Conservation (phyloP, 1,140 invertebrate species). For the Formica exsecta region DNA sequence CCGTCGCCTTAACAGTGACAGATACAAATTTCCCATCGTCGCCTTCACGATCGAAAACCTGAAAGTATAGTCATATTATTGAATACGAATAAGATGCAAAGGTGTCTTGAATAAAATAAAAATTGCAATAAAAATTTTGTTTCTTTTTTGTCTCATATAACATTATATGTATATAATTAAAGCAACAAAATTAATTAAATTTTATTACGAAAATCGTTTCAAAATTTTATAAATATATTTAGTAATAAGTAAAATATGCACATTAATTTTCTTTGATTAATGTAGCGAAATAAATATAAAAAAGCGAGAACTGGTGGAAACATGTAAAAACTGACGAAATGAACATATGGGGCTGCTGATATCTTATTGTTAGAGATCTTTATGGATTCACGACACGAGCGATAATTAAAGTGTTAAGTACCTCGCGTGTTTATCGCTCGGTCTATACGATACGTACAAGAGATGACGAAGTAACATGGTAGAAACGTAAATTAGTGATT, state of each 20-base stretch:
- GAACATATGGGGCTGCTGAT: not conserved
- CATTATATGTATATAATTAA: not conserved
- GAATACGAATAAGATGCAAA: not conserved
- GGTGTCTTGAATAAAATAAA: not conserved
- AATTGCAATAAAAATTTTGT: not conserved
- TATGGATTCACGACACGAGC: constrained; percentile 32
- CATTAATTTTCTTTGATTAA: not conserved
- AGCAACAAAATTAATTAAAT: no score
- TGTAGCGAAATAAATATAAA: not conserved
- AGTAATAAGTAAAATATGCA: not conserved
- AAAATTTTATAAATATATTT: not conserved
- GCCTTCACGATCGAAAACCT: constrained; percentile 97
- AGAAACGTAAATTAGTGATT: not conserved
- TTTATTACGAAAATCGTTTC: not conserved
- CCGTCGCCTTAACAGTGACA: constrained; percentile 97
- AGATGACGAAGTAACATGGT: not conserved
- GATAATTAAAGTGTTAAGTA: constrained; percentile 41
- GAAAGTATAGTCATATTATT: constrained; percentile 33
- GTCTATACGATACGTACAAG: not conserved
- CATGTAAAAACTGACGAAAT: not conserved
- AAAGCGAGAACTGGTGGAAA: not conserved
- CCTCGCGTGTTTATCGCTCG: constrained; percentile 44
- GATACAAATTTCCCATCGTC: constrained; percentile 98
- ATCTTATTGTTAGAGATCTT: constrained; percentile 37
- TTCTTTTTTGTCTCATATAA: not conserved